phyloP scores from a whole-genome alignment of 2,113 vertebrate genomes.

The Propithecus coquereli region DNA sequence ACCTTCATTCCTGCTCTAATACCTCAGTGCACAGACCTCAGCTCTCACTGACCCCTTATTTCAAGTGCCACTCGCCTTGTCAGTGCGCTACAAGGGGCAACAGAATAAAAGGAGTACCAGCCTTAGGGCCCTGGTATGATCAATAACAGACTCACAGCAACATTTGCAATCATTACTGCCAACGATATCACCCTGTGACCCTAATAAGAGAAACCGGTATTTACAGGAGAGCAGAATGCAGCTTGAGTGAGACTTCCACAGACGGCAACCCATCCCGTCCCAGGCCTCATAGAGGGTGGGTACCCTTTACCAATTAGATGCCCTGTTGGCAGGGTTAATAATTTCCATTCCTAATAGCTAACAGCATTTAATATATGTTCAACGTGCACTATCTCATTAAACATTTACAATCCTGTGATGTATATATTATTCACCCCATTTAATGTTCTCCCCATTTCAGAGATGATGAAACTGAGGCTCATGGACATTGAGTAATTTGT shows the following conservation, averaged over 20 bases:
- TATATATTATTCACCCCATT: neutral
- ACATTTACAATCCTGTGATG: neutral
- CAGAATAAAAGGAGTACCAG: neutral
- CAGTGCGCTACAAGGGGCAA: neutral
- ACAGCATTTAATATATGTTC: neutral
- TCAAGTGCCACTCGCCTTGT: neutral
- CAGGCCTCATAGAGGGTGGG: neutral
- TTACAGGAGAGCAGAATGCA: neutral
- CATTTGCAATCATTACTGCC: neutral
- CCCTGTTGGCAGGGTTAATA: neutral
- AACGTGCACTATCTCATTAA: neutral
- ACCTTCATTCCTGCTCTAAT: neutral
- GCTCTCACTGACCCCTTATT: neutral
- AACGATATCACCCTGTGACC: neutral
- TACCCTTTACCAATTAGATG: neutral
- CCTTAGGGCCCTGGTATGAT: neutral
- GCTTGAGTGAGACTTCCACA: neutral
- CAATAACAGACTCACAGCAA: neutral
- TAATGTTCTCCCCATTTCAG: constrained; percentile 7
- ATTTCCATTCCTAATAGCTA: neutral
- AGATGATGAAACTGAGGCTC: constrained; percentile 18
- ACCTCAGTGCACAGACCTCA: neutral
- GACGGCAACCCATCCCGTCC: neutral
- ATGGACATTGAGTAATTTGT: neutral
- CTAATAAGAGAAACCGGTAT: neutral